Evolutionary conservation across 2,113 vertebrate genomes (phyloP).

Genomic region (Apodemus sylvaticus): DNA sequence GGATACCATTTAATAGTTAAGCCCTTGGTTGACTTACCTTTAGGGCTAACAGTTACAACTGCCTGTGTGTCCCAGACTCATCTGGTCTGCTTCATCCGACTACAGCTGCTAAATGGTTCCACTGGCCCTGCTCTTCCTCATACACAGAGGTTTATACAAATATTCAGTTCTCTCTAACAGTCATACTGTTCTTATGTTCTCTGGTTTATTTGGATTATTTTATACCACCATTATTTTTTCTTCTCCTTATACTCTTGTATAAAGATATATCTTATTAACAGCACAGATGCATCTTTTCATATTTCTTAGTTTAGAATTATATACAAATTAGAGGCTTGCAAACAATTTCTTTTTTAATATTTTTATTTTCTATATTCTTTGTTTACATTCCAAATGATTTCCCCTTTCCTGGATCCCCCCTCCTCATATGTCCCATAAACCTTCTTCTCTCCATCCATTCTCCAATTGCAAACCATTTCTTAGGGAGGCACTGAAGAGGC

Average conservation of each 20-base stretch:
- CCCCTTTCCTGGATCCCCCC: too few relatives aligned
- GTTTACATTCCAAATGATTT: too few relatives aligned
- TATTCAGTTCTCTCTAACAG: background rate
- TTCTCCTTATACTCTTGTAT: background rate
- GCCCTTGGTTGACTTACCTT: background rate
- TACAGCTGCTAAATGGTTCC: background rate
- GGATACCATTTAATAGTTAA: background rate
- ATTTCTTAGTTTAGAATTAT: background rate
- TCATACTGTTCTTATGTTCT: background rate
- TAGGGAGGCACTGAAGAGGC: background rate
- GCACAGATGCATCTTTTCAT: background rate
- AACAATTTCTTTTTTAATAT: conserved; percentile 27
- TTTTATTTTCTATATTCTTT: too few relatives aligned
- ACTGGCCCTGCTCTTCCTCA: background rate
- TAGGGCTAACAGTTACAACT: background rate
- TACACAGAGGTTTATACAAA: background rate
- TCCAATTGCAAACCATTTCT: conserved; percentile 21
- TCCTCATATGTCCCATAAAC: too few relatives aligned
- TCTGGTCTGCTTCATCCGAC: background rate
- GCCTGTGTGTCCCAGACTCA: background rate
- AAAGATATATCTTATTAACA: background rate
- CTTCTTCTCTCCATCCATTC: too few relatives aligned
- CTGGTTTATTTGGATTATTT: background rate
- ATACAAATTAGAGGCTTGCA: background rate
- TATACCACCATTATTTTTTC: background rate